Percentiles rank a stretch among this genome's conserved stretches.
Conservation (phyloP, 2,797 vertebrate species). For the Clarias platycephalus region DNA sequence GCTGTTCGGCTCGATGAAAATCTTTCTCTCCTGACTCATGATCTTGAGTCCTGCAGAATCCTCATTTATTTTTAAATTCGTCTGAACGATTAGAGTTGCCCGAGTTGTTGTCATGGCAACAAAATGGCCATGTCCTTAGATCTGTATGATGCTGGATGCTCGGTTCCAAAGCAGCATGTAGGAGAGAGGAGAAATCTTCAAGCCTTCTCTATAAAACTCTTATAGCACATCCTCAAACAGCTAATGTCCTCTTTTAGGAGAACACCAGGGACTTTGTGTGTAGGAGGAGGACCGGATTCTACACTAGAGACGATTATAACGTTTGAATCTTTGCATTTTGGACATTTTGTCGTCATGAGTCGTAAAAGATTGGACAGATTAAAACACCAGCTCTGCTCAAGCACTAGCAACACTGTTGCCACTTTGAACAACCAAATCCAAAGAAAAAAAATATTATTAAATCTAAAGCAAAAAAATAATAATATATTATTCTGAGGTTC, state of each 20-base stretch:
- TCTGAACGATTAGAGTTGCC: not conserved
- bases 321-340: too few species aligned
- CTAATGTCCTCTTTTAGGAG: not conserved
- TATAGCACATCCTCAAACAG: not conserved
- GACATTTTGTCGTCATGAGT: too few species aligned
- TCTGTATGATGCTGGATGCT: not conserved
- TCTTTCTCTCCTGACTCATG: not conserved
- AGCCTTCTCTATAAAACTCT: not conserved
- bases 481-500: conserved; percentile 60
- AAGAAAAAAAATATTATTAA: not conserved
- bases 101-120: conserved; percentile 1
- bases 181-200: not conserved
- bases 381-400: not conserved
- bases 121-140: not conserved
- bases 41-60: not conserved
- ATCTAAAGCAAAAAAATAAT: not conserved
- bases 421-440: not conserved
- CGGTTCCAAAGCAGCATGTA: not conserved
- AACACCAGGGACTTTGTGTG: not conserved
- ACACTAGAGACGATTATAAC: not conserved
- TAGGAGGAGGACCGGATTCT: not conserved
- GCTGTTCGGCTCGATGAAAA: not conserved
- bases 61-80: not conserved
- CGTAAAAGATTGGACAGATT: too few species aligned
- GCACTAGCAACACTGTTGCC: not conserved